Conservation (phyloP, 2,888 invertebrate species). For the Morinoia aosen region DNA sequence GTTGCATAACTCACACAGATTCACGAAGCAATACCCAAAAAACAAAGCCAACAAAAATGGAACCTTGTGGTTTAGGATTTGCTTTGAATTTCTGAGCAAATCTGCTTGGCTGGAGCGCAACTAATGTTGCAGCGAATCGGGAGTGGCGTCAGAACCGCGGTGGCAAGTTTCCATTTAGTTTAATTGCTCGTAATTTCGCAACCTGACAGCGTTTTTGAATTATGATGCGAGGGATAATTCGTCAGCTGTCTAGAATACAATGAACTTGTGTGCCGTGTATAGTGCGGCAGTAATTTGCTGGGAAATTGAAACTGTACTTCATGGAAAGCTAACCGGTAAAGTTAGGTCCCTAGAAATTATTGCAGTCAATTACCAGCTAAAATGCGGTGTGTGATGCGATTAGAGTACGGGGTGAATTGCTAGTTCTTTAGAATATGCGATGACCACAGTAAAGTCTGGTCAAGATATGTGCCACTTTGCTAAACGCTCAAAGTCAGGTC, state of each 20-base stretch:
- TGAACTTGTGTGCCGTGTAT: background rate
- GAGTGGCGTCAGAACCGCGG: background rate
- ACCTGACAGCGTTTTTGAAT: slow-evolving; percentile 17
- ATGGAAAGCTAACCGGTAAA: background rate
- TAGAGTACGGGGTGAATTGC: too few species aligned
- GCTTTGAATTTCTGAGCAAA: background rate
- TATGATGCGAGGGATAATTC: background rate
- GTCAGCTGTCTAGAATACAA: background rate
- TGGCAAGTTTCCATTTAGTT: slow-evolving; percentile 3
- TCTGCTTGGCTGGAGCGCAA: background rate
- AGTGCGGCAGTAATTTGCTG: background rate
- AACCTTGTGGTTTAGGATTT: background rate
- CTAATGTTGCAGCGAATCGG: background rate
- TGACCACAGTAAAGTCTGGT: too few species aligned
- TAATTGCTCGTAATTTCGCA: background rate
- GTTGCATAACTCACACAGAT: too few species aligned
- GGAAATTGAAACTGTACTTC: background rate
- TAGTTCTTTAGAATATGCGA: too few species aligned
- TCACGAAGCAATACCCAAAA: too few species aligned
- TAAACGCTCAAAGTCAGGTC: too few species aligned
- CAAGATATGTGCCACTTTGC: too few species aligned
- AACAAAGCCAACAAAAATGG: background rate
- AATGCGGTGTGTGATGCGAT: background rate
- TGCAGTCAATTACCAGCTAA: background rate
- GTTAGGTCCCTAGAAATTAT: background rate